These are phyloP conservation scores for Sarcophaga caerulescens DNA, from an alignment of 2,888 invertebrate species.

Conservation along the genomic window DNA sequence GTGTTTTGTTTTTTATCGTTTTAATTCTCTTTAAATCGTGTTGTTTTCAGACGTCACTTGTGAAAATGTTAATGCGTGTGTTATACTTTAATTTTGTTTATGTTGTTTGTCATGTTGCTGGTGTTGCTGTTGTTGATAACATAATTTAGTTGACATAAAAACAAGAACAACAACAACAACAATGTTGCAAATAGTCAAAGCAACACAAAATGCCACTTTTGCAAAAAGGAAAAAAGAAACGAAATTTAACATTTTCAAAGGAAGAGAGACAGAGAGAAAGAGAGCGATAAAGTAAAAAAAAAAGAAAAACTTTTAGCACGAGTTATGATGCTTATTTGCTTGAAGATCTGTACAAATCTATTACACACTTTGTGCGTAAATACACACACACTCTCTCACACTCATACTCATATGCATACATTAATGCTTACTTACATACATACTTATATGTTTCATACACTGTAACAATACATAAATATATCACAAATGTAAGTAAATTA, in stretches of 20 bases:
- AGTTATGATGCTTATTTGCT: conserved; percentile 4
- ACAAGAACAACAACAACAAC: too few species aligned
- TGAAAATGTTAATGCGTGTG: conserved; percentile 12
- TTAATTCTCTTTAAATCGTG: background rate
- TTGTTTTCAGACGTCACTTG: conserved; percentile 1
- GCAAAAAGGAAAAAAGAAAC: too few species aligned
- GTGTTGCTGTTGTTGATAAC: background rate
- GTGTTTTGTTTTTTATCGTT: background rate
- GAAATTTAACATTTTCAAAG: too few species aligned
- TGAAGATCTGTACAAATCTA: background rate
- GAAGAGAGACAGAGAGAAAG: too few species aligned
- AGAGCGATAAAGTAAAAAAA: background rate
- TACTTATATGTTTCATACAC: background rate
- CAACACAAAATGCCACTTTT: too few species aligned
- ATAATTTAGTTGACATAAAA: conserved; percentile 16
- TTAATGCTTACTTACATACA: background rate
- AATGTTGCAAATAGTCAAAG: too few species aligned
- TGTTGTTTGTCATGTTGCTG: background rate
- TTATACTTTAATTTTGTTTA: background rate
- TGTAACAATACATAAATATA: background rate
- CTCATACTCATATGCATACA: background rate
- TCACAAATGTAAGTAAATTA: background rate
- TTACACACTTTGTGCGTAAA: background rate
- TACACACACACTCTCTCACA: background rate
- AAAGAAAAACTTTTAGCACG: background rate